These are phyloP conservation scores for Ondatra zibethicus DNA, from an alignment of 2,113 vertebrate genomes.

Conservation along the genomic window DNA sequence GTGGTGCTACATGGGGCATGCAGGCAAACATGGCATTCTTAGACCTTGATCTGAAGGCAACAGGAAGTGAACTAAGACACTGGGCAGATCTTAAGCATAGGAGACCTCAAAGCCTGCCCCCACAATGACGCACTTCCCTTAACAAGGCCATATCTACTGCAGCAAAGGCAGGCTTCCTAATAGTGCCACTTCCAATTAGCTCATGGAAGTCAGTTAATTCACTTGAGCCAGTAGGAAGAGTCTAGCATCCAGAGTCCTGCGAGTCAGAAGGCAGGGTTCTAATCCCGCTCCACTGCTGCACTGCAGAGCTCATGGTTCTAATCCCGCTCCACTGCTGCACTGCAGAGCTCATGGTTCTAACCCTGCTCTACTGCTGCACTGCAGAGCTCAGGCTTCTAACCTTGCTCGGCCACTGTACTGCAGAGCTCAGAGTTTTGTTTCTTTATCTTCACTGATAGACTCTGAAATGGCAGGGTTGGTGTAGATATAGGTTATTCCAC, in stretches of 20 bases:
- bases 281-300: no score
- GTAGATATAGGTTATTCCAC: neutral
- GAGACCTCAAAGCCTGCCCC: no score
- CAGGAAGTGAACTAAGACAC: no score
- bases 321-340: fast-evolving
- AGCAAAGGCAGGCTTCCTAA: neutral
- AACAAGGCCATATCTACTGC: neutral
- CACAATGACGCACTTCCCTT: no score
- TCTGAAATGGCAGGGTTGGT: neutral
- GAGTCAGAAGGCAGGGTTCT: fast-evolving
- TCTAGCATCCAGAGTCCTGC: neutral
- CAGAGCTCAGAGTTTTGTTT: neutral
- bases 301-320: no score
- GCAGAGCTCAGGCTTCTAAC: neutral
- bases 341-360: neutral
- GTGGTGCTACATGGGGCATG: no score
- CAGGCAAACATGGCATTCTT: no score
- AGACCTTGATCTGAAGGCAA: no score
- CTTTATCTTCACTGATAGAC: neutral
- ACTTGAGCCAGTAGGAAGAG: neutral
- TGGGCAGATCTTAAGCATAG: no score
- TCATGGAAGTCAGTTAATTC: neutral
- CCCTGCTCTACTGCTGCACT: fast-evolving
- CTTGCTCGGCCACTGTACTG: fast-evolving
- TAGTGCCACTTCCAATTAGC: neutral